These are phyloP conservation scores for Drosophila equinoxialis DNA, from an alignment of 1,140 invertebrate species.

Conservation along the genomic window DNA sequence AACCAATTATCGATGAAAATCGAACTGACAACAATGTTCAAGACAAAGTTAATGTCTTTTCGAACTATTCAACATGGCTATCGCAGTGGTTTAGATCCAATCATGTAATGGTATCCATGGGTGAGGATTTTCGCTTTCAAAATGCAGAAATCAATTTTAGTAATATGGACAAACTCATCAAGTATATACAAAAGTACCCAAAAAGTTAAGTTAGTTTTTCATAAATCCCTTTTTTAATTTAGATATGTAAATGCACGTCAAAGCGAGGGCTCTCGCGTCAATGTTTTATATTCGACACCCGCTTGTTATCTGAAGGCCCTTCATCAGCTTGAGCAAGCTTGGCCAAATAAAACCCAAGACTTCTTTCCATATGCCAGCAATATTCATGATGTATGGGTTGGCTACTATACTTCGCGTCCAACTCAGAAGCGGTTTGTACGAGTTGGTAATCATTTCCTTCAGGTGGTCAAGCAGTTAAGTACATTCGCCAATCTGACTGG, in stretches of 20 bases:
- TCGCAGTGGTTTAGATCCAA: conserved; percentile 85
- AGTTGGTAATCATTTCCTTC: conserved; percentile 90
- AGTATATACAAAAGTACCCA: conserved; percentile 84
- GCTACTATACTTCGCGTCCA: conserved; percentile 96
- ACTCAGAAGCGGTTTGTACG: conserved; percentile 92
- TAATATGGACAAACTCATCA: conserved; percentile 95
- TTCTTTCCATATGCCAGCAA: conserved; percentile 97
- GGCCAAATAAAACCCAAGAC: conserved; percentile 90
- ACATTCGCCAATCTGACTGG: conserved; percentile 71
- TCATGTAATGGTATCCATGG: conserved; percentile 95
- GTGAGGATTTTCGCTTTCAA: conserved; percentile 95
- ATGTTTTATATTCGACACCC: conserved; percentile 87
- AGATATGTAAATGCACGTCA: conserved; percentile 86
- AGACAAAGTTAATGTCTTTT: conserved; percentile 85
- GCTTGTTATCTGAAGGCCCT: conserved; percentile 95
- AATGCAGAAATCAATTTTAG: conserved; percentile 92
- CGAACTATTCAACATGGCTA: conserved; percentile 84
- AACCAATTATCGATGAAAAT: conserved; percentile 90
- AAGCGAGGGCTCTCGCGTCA: conserved; percentile 85
- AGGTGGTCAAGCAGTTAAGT: conserved; percentile 86
- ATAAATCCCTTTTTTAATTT: neutral
- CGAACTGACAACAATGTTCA: conserved; percentile 90
- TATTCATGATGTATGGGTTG: conserved; percentile 94
- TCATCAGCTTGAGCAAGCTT: conserved; percentile 86
- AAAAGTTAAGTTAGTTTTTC: neutral